Conservation (phyloP, 2,113 vertebrate genomes). For the Himantopus leucocephalus region DNA sequence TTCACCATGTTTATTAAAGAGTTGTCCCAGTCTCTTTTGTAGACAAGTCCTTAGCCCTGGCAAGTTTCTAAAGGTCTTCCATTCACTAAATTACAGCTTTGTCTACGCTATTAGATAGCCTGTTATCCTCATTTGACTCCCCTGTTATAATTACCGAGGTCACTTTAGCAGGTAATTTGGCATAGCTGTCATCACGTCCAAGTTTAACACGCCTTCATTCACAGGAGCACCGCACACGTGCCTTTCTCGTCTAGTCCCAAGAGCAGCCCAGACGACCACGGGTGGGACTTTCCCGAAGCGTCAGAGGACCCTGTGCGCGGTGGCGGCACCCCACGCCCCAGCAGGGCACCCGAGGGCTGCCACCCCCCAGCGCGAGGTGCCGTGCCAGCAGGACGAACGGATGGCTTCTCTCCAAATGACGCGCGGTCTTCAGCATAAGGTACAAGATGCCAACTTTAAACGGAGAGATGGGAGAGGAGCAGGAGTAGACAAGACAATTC, state of each 20-base stretch:
- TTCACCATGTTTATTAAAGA: neutral
- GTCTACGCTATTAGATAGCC: neutral
- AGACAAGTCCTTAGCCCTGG: neutral
- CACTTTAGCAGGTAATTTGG: neutral
- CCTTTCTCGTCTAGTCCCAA: neutral
- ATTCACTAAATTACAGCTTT: neutral
- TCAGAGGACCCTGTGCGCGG: fast-evolving
- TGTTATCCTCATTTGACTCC: neutral
- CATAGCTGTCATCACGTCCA: neutral
- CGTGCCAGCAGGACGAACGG: neutral
- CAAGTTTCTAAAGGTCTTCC: neutral
- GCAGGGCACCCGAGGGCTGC: neutral
- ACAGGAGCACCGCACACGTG: neutral
- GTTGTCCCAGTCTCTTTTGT: neutral
- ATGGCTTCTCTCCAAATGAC: neutral
- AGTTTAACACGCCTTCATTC: neutral
- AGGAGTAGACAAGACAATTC: neutral
- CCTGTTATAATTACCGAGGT: neutral
- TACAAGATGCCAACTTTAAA: neutral
- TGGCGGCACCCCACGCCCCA: fast-evolving
- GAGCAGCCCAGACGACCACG: neutral
- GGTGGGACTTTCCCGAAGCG: neutral
- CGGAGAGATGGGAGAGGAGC: neutral
- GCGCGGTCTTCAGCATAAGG: fast-evolving
- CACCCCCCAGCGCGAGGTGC: neutral